Evolutionary conservation across 1,140 invertebrate genomes (phyloP).

Genomic region (Anastrepha ludens): DNA sequence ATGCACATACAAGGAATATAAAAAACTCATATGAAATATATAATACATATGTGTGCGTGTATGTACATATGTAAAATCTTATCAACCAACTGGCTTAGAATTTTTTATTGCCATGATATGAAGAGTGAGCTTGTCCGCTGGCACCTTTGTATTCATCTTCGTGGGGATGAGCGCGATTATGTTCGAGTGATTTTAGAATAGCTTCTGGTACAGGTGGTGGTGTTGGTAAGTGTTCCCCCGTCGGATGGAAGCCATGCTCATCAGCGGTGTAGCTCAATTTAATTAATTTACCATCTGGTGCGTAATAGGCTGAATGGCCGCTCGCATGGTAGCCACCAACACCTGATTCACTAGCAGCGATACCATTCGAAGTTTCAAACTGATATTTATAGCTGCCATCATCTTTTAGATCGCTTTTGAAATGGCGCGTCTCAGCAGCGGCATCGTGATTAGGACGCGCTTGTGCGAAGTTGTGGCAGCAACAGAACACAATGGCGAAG

Average conservation of each 20-base stretch:
- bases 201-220: constrained; percentile 86
- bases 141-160: constrained; percentile 64
- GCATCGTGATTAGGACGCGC: constrained; percentile 67
- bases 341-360: constrained; percentile 78
- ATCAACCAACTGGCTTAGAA: background rate
- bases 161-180: constrained; percentile 76
- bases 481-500: background rate
- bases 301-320: constrained; percentile 69
- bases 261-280: constrained; percentile 83
- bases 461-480: constrained; percentile 55
- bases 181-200: constrained; percentile 79
- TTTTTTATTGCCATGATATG: background rate
- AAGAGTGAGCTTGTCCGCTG: background rate
- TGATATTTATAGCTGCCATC: constrained; percentile 76
- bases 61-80: background rate
- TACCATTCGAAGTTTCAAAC: constrained; percentile 80
- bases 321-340: constrained; percentile 70
- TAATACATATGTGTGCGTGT: background rate
- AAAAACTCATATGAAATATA: constrained; percentile 55
- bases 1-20: background rate
- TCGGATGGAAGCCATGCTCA: constrained; percentile 84
- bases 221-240: constrained; percentile 84
- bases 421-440: constrained; percentile 65
- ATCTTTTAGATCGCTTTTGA: constrained; percentile 74
- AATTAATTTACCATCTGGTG: constrained; percentile 74